These are phyloP conservation scores for Rhabdophis nuchalis DNA, from an alignment of 2,797 vertebrate species.

Conservation along the genomic window DNA sequence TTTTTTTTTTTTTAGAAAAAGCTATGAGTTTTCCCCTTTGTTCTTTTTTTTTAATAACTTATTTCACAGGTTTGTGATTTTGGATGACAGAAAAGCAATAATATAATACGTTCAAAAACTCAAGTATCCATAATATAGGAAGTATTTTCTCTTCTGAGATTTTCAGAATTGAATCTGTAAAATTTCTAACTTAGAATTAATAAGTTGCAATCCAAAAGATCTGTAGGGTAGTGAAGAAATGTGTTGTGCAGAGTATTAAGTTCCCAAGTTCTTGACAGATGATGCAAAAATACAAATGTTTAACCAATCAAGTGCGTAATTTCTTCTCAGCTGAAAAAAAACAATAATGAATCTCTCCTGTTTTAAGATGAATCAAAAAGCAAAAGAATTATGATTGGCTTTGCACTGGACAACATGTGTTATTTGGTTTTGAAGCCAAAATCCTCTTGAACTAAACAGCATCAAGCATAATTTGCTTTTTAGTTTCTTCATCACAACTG, in stretches of 20 bases:
- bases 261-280: conserved; percentile 28
- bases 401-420: neutral
- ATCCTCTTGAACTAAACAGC: conserved; percentile 20
- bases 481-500: conserved; percentile 40
- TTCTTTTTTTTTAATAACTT: neutral
- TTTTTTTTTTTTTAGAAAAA: neutral
- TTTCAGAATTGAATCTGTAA: neutral
- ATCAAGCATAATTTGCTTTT: conserved; percentile 11
- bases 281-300: conserved; percentile 46
- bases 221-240: neutral
- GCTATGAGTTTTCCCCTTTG: neutral
- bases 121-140: neutral
- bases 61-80: neutral
- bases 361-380: conserved; percentile 38
- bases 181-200: neutral
- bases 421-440: conserved; percentile 31
- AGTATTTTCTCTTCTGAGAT: conserved; percentile 18
- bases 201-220: neutral
- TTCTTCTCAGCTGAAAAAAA: conserved; percentile 51
- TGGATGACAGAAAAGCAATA: neutral
- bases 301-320: conserved; percentile 44
- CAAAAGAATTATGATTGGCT: neutral
- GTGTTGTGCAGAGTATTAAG: conserved; percentile 11
- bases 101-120: neutral
- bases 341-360: conserved; percentile 44